Evolutionary conservation across 2,797 vertebrate genomes (phyloP).

Genomic region (Prionace glauca): DNA sequence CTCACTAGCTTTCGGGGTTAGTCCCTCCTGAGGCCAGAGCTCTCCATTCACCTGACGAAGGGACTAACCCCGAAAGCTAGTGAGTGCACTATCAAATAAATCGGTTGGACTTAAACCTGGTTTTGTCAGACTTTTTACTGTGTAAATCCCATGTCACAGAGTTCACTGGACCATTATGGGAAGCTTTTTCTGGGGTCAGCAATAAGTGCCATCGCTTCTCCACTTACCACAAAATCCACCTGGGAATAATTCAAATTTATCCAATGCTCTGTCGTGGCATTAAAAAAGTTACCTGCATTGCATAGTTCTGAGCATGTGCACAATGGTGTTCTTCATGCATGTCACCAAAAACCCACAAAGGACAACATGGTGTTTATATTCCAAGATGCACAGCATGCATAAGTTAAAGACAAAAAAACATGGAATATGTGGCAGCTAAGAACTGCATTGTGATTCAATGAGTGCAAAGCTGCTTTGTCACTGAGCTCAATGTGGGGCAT

Average conservation of each 20-base stretch:
- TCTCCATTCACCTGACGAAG: no score
- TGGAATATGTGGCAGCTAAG: neutral
- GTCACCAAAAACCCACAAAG: neutral
- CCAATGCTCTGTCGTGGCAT: neutral
- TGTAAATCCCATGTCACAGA: neutral
- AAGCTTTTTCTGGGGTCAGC: neutral
- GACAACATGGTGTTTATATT: neutral
- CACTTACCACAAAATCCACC: neutral
- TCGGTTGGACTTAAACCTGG: no score
- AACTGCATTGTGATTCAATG: slow-evolving; percentile 8
- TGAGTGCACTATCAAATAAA: no score
- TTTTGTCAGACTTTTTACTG: no score
- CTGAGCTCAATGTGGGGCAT: neutral
- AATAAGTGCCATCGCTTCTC: neutral
- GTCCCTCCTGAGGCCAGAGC: no score
- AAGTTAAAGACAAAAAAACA: neutral
- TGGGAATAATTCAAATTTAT: neutral
- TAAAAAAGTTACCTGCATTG: neutral
- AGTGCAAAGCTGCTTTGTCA: slow-evolving; percentile 5
- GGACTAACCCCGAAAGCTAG: no score
- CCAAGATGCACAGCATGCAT: neutral
- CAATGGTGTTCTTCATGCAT: neutral
- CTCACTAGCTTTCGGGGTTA: no score
- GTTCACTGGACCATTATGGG: neutral
- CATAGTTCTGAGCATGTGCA: neutral